Evolutionary conservation across 2,888 invertebrate species (phyloP).

Genomic region (Athalia rosae): DNA sequence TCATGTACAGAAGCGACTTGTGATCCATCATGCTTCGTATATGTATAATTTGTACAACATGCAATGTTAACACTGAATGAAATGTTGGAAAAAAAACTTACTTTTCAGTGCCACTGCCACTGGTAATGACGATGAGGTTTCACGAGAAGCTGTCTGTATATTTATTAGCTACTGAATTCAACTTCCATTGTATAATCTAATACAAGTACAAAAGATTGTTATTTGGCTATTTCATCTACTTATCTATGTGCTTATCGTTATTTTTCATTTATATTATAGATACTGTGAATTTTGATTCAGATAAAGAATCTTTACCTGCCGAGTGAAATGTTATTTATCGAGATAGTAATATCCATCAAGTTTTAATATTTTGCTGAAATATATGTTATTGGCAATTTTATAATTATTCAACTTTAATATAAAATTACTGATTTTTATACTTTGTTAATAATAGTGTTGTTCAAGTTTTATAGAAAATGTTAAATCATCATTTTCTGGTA

Average conservation of each 20-base stretch:
- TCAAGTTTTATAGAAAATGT: neutral
- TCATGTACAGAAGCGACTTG: no score
- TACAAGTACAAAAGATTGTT: constrained; percentile 18
- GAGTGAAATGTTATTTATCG: neutral
- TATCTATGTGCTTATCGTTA: constrained; percentile 12
- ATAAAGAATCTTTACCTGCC: neutral
- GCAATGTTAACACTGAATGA: no score
- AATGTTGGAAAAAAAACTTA: no score
- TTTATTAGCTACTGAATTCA: constrained; percentile 6
- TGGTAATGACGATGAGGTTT: neutral
- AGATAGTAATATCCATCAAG: neutral
- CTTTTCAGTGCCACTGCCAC: neutral
- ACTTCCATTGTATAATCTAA: constrained; percentile 3
- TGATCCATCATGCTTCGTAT: no score
- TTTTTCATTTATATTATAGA: constrained; percentile 1
- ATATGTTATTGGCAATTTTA: neutral
- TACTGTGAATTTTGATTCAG: constrained; percentile 17
- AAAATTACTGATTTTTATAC: neutral
- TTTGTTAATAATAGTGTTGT: neutral
- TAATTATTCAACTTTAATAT: neutral
- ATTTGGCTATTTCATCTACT: constrained; percentile 32
- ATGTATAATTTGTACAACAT: no score
- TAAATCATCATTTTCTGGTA: constrained; percentile 5
- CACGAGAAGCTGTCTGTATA: neutral
- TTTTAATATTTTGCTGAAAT: neutral